These are phyloP conservation scores for Andricus quercusramuli DNA, from an alignment of 2,888 invertebrate genomes.

Conservation along the genomic window DNA sequence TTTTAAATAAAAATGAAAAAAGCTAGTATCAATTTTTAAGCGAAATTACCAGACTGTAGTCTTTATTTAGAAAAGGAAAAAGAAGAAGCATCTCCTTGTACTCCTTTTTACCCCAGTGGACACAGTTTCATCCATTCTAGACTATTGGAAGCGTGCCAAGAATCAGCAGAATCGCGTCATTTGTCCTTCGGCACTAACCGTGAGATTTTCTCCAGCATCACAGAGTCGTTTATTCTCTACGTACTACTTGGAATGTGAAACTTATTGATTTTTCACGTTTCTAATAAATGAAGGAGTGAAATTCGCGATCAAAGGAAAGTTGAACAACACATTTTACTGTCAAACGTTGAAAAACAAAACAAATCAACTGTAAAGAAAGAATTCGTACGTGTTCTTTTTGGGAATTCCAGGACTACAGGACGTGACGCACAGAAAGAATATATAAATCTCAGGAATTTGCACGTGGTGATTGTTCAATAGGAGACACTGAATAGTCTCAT, in stretches of 20 bases:
- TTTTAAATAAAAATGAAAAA: neutral
- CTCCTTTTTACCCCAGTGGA: slow-evolving; percentile 3
- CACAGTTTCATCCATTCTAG: slow-evolving; percentile 27
- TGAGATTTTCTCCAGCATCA: slow-evolving; percentile 35
- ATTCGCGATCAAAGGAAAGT: too few relatives aligned
- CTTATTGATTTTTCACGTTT: neutral
- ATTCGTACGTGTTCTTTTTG: neutral
- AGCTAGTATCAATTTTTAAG: neutral
- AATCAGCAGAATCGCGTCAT: slow-evolving; percentile 29
- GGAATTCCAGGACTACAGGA: slow-evolving; percentile 1
- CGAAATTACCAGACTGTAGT: neutral
- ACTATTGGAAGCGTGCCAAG: slow-evolving; percentile 28
- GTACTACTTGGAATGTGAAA: neutral
- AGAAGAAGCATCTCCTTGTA: neutral
- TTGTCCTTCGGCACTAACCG: slow-evolving; percentile 31
- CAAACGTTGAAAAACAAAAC: neutral
- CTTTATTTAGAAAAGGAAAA: neutral
- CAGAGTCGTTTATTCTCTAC: neutral
- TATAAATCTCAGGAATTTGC: neutral
- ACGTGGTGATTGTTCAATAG: neutral
- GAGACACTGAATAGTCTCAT: neutral
- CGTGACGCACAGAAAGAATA: neutral
- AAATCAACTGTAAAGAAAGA: neutral
- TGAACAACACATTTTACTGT: neutral
- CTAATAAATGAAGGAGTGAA: neutral